Evolutionary conservation across 2,888 invertebrate genomes (phyloP), one percentile per base, ranked within the genome.

Genomic region (Scaptomyza tumidula): DNA sequence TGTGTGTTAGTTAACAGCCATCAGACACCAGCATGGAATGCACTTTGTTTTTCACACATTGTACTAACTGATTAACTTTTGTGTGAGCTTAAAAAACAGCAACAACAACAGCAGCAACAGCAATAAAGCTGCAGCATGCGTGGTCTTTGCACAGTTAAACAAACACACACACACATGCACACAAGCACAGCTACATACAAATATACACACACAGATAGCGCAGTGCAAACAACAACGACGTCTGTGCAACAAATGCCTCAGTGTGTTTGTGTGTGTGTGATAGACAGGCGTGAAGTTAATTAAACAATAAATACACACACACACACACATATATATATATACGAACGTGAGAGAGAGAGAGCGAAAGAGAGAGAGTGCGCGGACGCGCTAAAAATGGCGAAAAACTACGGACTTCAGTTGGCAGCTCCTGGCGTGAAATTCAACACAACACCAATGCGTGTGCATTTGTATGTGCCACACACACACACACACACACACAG

Each of bases 41-140:
- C 89, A 89, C 86, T 88, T 89, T 86, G 88, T 88, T 90, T 89
- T 90, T 90, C 90, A 90, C 90, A 90, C 90, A 90, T 89, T 78
- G 79, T 78, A 77, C 75, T 70, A 80, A 83, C 86, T 89, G 86
- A 87, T 90, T 86, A 89, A 89, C 86, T 89, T 86, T 88, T 86
- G 86, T 83, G 78, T 84, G 71, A 86, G 78, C 84, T 80, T 70
- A 41, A 85, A 84, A 71, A 84, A 75, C 60, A 79, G n/a, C 60
- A 79, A 63, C 66, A 62, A 44, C 50, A 53, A 24, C 59, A 63
- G 33, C 45, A 39, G 31, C 45, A 16, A 35, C 44, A 53, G 43
- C 43, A 31, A 43, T 41, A 65, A 69, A 50, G 55, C 69, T 55
- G 50, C 67, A 53, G 64, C 54, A 71, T 84, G 87, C 84, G 78